Evolutionary conservation across 2,888 invertebrate species (phyloP).

Genomic region (Amblyteles armatorius): DNA sequence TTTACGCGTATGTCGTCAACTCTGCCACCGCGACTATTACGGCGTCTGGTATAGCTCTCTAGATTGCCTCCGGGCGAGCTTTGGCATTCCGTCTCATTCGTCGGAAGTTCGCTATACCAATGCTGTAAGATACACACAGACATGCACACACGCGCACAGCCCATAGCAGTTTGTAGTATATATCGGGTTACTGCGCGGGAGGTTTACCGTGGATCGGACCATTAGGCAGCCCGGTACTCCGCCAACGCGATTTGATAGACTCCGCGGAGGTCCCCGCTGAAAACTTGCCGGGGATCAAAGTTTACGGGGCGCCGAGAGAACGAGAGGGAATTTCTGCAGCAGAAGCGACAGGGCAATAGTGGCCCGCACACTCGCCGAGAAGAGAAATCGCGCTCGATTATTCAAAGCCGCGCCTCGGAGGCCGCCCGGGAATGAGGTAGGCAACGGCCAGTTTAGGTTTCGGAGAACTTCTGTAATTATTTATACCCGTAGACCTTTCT

Average conservation of each 20-base stretch:
- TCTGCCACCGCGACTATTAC: background rate
- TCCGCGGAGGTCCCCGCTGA: conserved; percentile 31
- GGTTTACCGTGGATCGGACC: conserved; percentile 46
- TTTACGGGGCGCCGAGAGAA: conserved; percentile 38
- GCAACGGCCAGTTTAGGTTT: conserved; percentile 34
- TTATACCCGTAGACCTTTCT: conserved; percentile 46
- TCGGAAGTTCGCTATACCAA: conserved; percentile 12
- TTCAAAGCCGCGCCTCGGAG: conserved; percentile 52
- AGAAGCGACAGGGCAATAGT: conserved; percentile 26
- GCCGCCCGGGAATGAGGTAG: background rate
- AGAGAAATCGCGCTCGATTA: conserved; percentile 62
- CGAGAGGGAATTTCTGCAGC: conserved; percentile 16
- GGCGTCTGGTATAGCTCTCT: background rate
- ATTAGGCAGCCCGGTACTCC: conserved; percentile 53
- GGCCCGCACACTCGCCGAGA: conserved; percentile 9
- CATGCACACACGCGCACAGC: background rate
- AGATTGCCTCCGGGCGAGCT: conserved; percentile 10
- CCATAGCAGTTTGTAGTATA: background rate
- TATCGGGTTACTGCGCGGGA: conserved; percentile 13
- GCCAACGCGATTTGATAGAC: conserved; percentile 55
- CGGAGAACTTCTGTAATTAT: conserved; percentile 62
- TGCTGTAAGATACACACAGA: background rate
- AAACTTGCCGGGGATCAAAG: conserved; percentile 57
- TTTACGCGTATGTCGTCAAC: background rate
- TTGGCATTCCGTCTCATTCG: conserved; percentile 1